Evolutionary conservation across 2,797 vertebrate species (phyloP).

Genomic region (Hoplostethus mediterraneus): DNA sequence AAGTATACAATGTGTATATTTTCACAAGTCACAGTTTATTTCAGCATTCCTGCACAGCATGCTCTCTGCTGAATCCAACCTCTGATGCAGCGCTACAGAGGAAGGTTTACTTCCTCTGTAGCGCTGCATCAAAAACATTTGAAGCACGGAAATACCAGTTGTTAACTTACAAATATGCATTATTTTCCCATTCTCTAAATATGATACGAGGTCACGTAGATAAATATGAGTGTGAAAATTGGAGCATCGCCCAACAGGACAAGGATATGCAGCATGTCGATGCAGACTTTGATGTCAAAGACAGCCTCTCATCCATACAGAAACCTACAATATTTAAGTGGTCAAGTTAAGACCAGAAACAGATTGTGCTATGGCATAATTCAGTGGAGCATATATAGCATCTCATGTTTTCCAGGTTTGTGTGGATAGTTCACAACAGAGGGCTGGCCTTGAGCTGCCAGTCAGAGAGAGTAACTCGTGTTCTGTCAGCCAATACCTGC

Average conservation of each 20-base stretch:
- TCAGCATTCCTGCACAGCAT: constrained; percentile 7
- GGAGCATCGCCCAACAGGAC: background rate
- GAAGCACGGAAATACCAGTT: background rate
- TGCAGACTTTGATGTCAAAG: too few species aligned
- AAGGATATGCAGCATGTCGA: background rate
- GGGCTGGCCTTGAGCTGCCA: constrained; percentile 58
- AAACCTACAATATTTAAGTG: background rate
- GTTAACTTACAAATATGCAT: background rate
- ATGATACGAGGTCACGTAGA: too few species aligned
- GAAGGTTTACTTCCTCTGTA: background rate
- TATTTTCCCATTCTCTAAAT: background rate
- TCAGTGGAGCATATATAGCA: constrained; percentile 44
- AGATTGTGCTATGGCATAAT: constrained; percentile 19
- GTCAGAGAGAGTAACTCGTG: constrained; percentile 58
- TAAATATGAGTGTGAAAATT: background rate
- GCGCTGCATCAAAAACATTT: constrained; percentile 8
- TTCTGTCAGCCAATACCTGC: constrained; percentile 61
- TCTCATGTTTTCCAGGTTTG: constrained; percentile 46
- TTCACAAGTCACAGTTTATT: constrained; percentile 23
- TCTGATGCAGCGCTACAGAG: too few species aligned
- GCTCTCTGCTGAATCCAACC: background rate
- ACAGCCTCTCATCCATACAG: background rate
- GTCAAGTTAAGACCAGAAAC: constrained; percentile 2
- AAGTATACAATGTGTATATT: constrained; percentile 10
- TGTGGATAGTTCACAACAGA: constrained; percentile 49